Evolutionary conservation across 2,113 vertebrate species (phyloP), one percentile per base, ranked within the genome.

Genomic region (Halichoerus grypus): DNA sequence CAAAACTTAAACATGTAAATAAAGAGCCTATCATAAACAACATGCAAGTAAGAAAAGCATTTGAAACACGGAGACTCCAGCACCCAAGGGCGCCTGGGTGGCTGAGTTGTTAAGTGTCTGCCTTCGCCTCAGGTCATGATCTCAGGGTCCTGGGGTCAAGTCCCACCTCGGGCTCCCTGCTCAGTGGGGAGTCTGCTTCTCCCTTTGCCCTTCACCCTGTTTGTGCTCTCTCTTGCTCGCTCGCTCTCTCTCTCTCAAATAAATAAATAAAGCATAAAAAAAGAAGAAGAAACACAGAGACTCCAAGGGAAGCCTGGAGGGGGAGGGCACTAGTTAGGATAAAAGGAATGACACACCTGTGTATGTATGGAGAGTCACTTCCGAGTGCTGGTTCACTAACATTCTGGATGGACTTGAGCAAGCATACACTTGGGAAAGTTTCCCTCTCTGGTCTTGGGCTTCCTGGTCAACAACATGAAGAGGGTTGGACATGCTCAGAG

Each of bases 1-100:
- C 55, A 94, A 57, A 91, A 69, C 55, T 84, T 86, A 87, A 96
- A 63, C 39, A n/a, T 51, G 51, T 63, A 87, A 95, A 42, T 79
- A 76, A 88, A 95, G 3, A 90, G 51, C 8, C 3, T 33, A 7
- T n/a, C 42, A 36, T 83, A 49, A 95, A 77, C 36, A 28, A 69
- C 65, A 88, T n/a, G 49, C 53, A 72, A 82, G 82, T 14, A 65
- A 88, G 69, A 42, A 4, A 57, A 49, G 6, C 33, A 51, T 94
- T 94, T 72, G 71, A 94, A 87, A 82, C 10, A 67, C 3, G 31
- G 79, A 93, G 79, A 59, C 4, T 51, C 36, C 15, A 67, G 31
- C 14, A 61, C 31, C 31, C 63, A 94, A 51, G 39, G 8, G 69
- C 16, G 19, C 33, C 33, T 69, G 33, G 33, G 65, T 33, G 33